Conservation (phyloP, 2,888 invertebrate genomes). For the Apocheima hispidaria region DNA sequence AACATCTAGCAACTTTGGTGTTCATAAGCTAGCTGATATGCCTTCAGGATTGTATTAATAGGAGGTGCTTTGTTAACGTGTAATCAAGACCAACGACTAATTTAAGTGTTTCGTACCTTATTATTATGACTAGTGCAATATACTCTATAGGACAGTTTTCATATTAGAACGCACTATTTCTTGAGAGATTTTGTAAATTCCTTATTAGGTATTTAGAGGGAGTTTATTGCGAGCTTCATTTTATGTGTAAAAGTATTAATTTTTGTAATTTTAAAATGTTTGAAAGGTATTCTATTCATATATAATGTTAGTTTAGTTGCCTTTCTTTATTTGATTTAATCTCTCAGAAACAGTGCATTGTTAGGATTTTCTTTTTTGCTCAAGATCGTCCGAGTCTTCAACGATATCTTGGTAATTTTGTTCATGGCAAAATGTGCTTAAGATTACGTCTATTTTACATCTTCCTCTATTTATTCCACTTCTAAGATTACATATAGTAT, state of each 20-base stretch:
- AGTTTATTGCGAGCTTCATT: too few relatives aligned
- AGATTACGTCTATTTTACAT: constrained; percentile 62
- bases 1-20: constrained; percentile 70
- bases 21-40: constrained; percentile 89
- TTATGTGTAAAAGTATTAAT: too few relatives aligned
- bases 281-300: neutral
- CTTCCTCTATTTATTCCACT: constrained; percentile 32
- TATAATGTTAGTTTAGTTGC: neutral
- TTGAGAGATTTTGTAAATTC: constrained; percentile 26
- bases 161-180: constrained; percentile 39
- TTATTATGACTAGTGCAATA: constrained; percentile 82
- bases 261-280: neutral
- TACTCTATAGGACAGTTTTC: constrained; percentile 55
- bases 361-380: constrained; percentile 36
- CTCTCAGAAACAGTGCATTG: constrained; percentile 30
- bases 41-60: constrained; percentile 90
- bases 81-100: constrained; percentile 82
- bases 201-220: neutral
- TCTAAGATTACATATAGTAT: constrained; percentile 26
- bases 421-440: constrained; percentile 81
- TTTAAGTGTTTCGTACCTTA: constrained; percentile 77
- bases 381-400: constrained; percentile 47
- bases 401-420: constrained; percentile 82
- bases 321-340: constrained; percentile 6
- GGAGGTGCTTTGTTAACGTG: constrained; percentile 48